Percentiles rank a stretch among this genome's conserved stretches.
Conservation (phyloP, 2,113 vertebrate species). For the Pseudonaja textilis region DNA sequence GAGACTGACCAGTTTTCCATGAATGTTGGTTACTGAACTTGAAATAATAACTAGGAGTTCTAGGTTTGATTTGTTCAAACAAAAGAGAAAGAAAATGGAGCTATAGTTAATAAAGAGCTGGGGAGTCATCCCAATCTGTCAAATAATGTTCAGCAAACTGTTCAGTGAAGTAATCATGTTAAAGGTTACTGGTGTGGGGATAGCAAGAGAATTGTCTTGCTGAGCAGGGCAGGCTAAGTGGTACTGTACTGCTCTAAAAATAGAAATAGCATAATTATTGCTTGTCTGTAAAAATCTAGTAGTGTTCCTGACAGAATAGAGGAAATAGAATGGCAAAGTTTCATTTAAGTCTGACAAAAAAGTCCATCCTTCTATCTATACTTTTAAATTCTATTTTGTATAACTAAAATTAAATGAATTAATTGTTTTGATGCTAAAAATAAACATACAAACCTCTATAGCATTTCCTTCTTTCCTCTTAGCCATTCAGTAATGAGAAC, state of each 20-base stretch:
- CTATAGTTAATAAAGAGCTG: slow-evolving; percentile 11
- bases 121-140: not conserved
- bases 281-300: not conserved
- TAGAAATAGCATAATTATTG: slow-evolving; percentile 21
- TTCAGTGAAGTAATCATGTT: not conserved
- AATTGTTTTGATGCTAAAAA: not conserved
- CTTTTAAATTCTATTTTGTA: rapidly evolving
- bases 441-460: not conserved
- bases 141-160: not conserved
- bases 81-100: not conserved
- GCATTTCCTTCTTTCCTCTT: not conserved
- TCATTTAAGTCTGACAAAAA: not conserved
- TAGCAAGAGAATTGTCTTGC: not conserved
- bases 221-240: slow-evolving; percentile 18
- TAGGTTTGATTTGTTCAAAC: not conserved
- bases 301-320: not conserved
- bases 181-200: slow-evolving; percentile 10
- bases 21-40: not conserved
- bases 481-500: not conserved
- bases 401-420: not conserved
- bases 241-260: not conserved
- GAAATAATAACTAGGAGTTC: not conserved
- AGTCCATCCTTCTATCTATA: not conserved
- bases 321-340: not conserved
- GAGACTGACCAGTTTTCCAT: not conserved